These are phyloP conservation scores for Balaeniceps rex DNA, from an alignment of 2,113 vertebrate genomes.

Conservation along the genomic window DNA sequence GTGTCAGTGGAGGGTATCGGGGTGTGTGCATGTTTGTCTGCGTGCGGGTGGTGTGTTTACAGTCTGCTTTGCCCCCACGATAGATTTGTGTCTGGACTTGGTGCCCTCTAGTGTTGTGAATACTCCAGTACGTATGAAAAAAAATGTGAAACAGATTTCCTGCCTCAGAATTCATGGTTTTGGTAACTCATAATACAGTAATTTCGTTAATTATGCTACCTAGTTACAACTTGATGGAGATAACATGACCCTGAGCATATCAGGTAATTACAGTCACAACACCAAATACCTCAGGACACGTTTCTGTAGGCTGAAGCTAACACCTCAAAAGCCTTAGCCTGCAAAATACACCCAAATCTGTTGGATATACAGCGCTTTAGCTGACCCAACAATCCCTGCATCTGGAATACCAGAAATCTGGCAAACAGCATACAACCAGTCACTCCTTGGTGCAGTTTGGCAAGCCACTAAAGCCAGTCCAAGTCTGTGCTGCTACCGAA, in stretches of 20 bases:
- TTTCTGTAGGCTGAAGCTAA: background rate
- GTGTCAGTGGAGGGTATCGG: background rate
- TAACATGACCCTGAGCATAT: background rate
- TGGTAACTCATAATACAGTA: background rate
- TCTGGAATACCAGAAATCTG: background rate
- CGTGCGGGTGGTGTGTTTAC: fast-evolving
- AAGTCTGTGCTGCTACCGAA: background rate
- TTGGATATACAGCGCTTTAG: too few relatives aligned
- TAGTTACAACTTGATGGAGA: background rate
- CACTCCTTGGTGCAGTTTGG: background rate
- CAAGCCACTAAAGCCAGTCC: background rate
- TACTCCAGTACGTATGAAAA: background rate
- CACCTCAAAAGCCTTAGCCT: background rate
- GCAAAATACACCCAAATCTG: background rate
- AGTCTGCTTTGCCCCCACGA: fast-evolving
- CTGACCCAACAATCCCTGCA: fast-evolving
- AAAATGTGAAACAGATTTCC: background rate
- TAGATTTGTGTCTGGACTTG: background rate
- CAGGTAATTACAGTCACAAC: background rate
- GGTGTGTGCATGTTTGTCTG: too few relatives aligned
- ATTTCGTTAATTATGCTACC: background rate
- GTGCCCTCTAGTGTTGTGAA: background rate
- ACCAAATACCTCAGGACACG: background rate
- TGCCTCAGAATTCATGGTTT: background rate
- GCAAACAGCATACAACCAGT: background rate